Conservation (phyloP, 2,888 invertebrate species). For the Chrysina gloriosa region DNA sequence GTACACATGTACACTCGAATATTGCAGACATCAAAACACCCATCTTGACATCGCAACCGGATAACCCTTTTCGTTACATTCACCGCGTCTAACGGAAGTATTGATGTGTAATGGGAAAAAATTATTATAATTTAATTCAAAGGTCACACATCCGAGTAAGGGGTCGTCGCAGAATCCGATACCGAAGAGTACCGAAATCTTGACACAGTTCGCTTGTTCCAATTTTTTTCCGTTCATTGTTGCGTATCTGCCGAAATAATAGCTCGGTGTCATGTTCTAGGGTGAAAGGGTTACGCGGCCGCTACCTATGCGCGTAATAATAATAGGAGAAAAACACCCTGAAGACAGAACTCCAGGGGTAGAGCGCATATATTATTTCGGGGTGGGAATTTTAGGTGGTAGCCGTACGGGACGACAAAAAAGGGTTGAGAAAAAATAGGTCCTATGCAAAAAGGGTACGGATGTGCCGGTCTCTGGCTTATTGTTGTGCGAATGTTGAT, state of each 20-base stretch:
- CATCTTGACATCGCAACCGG: slow-evolving; percentile 29
- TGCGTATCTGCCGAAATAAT: slow-evolving; percentile 59
- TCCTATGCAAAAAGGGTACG: slow-evolving; percentile 65
- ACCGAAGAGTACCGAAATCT: slow-evolving; percentile 58
- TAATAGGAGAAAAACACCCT: slow-evolving; percentile 61
- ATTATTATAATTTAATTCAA: slow-evolving; percentile 50
- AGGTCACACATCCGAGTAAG: slow-evolving; percentile 41
- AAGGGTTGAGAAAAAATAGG: slow-evolving; percentile 60
- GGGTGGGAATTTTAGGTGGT: slow-evolving; percentile 58
- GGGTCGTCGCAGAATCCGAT: slow-evolving; percentile 47
- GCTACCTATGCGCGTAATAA: slow-evolving; percentile 62
- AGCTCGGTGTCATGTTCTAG: slow-evolving; percentile 65
- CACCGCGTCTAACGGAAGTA: slow-evolving; percentile 22
- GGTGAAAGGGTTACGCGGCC: slow-evolving; percentile 63
- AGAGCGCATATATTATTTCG: slow-evolving; percentile 63
- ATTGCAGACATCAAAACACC: slow-evolving; percentile 32
- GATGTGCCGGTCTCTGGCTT: slow-evolving; percentile 8
- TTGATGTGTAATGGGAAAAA: slow-evolving; percentile 41
- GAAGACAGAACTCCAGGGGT: slow-evolving; percentile 64
- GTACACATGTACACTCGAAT: slow-evolving; percentile 7
- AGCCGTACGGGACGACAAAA: slow-evolving; percentile 44
- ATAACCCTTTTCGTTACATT: slow-evolving; percentile 22
- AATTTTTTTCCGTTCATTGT: slow-evolving; percentile 55
- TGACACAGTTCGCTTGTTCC: slow-evolving; percentile 66
- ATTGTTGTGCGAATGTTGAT: slow-evolving; percentile 59